Conservation (phyloP, 2,888 invertebrate species). For the Ophonus ardosiacus region DNA sequence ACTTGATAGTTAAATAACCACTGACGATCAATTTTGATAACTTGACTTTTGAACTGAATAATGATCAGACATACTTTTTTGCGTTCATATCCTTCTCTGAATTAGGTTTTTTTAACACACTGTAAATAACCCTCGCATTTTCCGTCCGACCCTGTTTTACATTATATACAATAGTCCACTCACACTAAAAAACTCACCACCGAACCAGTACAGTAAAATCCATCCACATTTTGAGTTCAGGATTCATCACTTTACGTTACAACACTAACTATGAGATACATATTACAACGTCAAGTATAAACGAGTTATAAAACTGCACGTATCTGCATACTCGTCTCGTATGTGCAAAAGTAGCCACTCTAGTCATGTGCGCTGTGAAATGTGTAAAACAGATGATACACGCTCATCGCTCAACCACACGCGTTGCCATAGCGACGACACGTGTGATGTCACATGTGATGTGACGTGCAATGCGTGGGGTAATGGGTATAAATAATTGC, state of each 20-base stretch:
- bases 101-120: too few relatives aligned
- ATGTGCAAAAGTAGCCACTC: not conserved
- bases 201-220: slow-evolving; percentile 17
- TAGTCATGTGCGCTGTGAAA: not conserved
- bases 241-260: not conserved
- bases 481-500: slow-evolving; percentile 19
- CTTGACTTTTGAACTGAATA: too few relatives aligned
- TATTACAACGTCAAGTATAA: not conserved
- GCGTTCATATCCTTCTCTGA: too few relatives aligned
- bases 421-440: slow-evolving; percentile 47
- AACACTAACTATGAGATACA: not conserved
- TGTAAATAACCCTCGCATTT: too few relatives aligned
- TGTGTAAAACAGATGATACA: slow-evolving; percentile 26
- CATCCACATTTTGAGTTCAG: slow-evolving; percentile 3
- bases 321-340: not conserved
- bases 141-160: too few relatives aligned
- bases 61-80: too few relatives aligned
- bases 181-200: slow-evolving; percentile 14
- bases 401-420: slow-evolving; percentile 39
- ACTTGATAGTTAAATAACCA: too few relatives aligned
- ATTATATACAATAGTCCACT: not conserved
- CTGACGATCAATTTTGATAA: too few relatives aligned
- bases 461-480: slow-evolving; percentile 30
- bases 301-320: not conserved
- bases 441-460: slow-evolving; percentile 39